Percentiles rank a stretch among this genome's conserved stretches.
Conservation (phyloP, 1,140 invertebrate species). For the Paraescarpia echinospica region DNA sequence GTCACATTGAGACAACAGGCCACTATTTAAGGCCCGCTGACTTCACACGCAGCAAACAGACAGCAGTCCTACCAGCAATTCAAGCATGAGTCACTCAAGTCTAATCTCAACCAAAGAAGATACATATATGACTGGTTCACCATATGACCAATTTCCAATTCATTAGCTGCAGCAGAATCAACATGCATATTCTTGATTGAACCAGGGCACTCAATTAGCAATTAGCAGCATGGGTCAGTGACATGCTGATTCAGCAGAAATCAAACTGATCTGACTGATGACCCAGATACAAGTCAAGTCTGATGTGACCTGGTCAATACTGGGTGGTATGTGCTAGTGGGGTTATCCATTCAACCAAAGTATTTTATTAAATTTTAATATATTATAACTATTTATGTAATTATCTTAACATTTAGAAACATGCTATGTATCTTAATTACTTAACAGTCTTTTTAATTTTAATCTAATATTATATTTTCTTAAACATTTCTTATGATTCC, state of each 20-base stretch:
- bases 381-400: no score
- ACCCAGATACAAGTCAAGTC: background rate
- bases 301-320: background rate
- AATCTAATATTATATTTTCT: no score
- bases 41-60: no score
- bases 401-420: no score
- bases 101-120: background rate
- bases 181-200: background rate
- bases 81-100: background rate
- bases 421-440: no score
- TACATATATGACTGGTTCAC: background rate
- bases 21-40: background rate
- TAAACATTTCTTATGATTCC: no score
- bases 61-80: background rate
- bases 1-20: no score
- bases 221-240: background rate
- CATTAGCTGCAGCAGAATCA: background rate
- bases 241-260: background rate
- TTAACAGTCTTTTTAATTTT: no score
- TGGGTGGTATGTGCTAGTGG: background rate
- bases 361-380: no score
- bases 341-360: no score
- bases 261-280: background rate
- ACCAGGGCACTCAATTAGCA: background rate
- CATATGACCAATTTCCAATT: constrained; percentile 1